Evolutionary conservation across 1,140 invertebrate genomes (phyloP).

Genomic region (Calliopsis andreniformis): DNA sequence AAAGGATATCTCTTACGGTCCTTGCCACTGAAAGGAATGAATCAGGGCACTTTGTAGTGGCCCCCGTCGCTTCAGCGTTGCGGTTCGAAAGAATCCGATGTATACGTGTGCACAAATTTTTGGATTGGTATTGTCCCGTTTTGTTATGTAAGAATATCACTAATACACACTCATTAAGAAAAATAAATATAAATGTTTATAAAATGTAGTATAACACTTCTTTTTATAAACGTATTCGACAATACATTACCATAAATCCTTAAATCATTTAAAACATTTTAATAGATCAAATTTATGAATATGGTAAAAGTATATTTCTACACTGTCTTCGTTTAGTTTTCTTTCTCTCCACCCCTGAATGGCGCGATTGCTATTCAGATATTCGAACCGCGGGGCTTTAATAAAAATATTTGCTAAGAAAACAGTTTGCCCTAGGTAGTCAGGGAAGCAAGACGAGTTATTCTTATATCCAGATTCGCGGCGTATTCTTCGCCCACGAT

Average conservation of each 20-base stretch:
- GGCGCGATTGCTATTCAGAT: slow-evolving; percentile 73
- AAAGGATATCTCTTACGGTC: slow-evolving; percentile 65
- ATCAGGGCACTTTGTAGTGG: slow-evolving; percentile 28
- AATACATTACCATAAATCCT: slow-evolving; percentile 6
- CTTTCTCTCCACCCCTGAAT: slow-evolving; percentile 51
- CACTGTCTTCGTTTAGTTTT: slow-evolving; percentile 44
- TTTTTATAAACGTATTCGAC: no score
- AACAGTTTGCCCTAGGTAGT: slow-evolving; percentile 63
- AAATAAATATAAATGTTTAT: no score
- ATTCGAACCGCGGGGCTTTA: slow-evolving; percentile 70
- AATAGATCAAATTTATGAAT: slow-evolving; percentile 55
- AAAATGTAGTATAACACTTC: neutral
- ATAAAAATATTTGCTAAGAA: slow-evolving; percentile 78
- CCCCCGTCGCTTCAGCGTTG: slow-evolving; percentile 2
- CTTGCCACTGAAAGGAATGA: slow-evolving; percentile 63
- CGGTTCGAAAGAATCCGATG: slow-evolving; percentile 10
- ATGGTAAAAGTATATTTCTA: slow-evolving; percentile 24
- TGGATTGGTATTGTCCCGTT: neutral
- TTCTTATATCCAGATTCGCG: slow-evolving; percentile 73
- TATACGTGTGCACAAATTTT: neutral
- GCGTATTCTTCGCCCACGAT: slow-evolving; percentile 56
- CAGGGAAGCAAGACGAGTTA: slow-evolving; percentile 63
- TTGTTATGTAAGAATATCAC: no score
- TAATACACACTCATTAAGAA: no score
- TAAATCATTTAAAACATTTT: slow-evolving; percentile 55